Evolutionary conservation across 2,113 vertebrate genomes (phyloP), one percentile per base, ranked within the genome.

Genomic region (Cottus gobio): DNA sequence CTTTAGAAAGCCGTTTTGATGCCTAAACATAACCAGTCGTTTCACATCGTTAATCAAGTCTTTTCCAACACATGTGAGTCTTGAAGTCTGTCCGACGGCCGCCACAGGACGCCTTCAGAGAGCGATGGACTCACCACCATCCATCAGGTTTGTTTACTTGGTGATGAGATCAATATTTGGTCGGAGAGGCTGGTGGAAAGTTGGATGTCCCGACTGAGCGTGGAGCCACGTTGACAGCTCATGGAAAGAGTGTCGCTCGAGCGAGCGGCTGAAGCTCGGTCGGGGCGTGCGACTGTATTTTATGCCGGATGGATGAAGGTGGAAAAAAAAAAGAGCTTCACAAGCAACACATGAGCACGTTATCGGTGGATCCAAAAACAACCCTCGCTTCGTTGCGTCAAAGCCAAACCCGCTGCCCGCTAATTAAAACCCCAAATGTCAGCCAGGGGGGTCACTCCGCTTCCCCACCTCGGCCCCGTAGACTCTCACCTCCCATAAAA

Each of bases 351-450:
- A 36, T 36, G 79, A 90, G 72, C 24, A n/a, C 44, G 37, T 86
- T 77, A 85, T 84, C 78, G 63, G 69, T 86, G 72, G 79, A 87
- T 79, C 57, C 34, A 74, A 81, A 83, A 39, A 57, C 48, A 73
- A 52, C 50, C 56, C 60, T 56, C 0, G 20, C 24, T 31, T 83
- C 13, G 77, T n/a, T n/a, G n/a, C n/a, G n/a, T n/a, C n/a, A n/a
- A n/a, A n/a, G n/a, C n/a, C n/a, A 85, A 91, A 87, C 56, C 36
- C 37, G 83, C 77, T 64, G n/a, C 81, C 81, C 72, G 52, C 70
- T 78, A 75, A 80, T 82, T 91, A 79, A 86, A 85, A 82, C 12
- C 73, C 80, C 72, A 90, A 93, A 93, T 91, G 91, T 89, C 90
- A 90, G 86, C 90, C 86, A 87, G 4, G 28, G 37, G 28, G 78